Conservation (phyloP, 2,797 vertebrate species). For the Ibycter americanus region DNA sequence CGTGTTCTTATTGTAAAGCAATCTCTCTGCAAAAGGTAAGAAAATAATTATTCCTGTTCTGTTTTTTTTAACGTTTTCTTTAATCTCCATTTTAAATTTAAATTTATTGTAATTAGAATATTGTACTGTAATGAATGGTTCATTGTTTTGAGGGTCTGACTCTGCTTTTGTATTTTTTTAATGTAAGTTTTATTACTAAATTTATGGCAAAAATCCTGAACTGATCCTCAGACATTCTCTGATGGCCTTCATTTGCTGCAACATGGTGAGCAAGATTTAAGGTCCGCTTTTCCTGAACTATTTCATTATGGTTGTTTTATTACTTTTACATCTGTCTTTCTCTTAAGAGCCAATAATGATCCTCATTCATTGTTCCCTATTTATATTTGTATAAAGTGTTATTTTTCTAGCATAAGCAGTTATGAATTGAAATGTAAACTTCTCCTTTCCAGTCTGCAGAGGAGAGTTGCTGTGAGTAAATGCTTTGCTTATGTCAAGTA, state of each 20-base stretch:
- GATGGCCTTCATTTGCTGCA: background rate
- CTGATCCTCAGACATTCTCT: background rate
- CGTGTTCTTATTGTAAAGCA: background rate
- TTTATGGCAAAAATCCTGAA: background rate
- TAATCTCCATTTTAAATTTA: background rate
- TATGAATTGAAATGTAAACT: background rate
- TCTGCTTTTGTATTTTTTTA: background rate
- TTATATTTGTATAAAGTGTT: background rate
- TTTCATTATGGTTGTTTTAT: background rate
- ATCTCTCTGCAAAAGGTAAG: background rate
- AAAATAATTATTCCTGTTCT: background rate
- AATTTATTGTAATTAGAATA: background rate
- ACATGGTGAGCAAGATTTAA: background rate
- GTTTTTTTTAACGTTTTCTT: background rate
- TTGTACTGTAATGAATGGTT: fast-evolving
- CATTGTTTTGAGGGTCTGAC: background rate
- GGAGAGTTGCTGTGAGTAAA: background rate
- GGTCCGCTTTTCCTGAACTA: background rate
- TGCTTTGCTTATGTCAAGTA: background rate
- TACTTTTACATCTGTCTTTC: background rate
- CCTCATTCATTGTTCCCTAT: background rate
- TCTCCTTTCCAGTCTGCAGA: background rate
- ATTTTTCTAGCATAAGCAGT: background rate
- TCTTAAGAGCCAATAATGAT: background rate
- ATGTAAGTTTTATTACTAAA: background rate